phyloP scores from a whole-genome alignment of 2,797 vertebrate genomes.

The Lacerta bilineata region DNA sequence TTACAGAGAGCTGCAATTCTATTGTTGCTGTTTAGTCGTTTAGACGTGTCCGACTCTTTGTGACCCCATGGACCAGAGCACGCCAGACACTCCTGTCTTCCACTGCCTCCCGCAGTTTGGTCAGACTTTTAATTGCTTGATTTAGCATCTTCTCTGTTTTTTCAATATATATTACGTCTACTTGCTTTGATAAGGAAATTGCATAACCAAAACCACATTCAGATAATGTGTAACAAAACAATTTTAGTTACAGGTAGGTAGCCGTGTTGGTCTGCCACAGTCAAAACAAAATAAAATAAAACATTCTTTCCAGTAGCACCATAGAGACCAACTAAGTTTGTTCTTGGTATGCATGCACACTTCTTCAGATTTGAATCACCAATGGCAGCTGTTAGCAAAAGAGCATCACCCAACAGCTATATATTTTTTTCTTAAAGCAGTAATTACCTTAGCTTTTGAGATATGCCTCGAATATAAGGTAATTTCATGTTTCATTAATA shows the following conservation, averaged over 20 bases:
- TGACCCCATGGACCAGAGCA: too few species aligned
- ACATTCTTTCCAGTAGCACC: too few species aligned
- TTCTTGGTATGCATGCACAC: too few species aligned
- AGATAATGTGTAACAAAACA: constrained; percentile 55
- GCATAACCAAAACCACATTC: constrained; percentile 30
- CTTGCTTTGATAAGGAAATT: constrained; percentile 62
- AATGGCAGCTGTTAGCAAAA: constrained; percentile 50
- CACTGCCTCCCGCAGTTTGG: too few species aligned
- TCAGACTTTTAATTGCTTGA: constrained; percentile 62
- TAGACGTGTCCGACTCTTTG: too few species aligned
- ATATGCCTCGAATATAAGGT: constrained; percentile 14
- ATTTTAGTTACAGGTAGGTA: constrained; percentile 4
- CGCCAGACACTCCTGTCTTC: too few species aligned
- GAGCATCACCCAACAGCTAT: constrained; percentile 40
- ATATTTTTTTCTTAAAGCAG: constrained; percentile 54
- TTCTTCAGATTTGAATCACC: constrained; percentile 36
- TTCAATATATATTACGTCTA: not conserved
- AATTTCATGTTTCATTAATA: constrained; percentile 50
- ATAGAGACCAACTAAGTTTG: too few species aligned
- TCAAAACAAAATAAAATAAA: too few species aligned
- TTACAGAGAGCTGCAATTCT: constrained; percentile 56
- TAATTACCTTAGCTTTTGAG: constrained; percentile 50
- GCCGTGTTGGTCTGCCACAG: too few species aligned
- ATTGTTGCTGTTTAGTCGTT: not conserved
- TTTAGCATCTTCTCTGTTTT: constrained; percentile 50